Evolutionary conservation across 2,797 vertebrate species (phyloP).

Genomic region (Phoeniculus purpureus): DNA sequence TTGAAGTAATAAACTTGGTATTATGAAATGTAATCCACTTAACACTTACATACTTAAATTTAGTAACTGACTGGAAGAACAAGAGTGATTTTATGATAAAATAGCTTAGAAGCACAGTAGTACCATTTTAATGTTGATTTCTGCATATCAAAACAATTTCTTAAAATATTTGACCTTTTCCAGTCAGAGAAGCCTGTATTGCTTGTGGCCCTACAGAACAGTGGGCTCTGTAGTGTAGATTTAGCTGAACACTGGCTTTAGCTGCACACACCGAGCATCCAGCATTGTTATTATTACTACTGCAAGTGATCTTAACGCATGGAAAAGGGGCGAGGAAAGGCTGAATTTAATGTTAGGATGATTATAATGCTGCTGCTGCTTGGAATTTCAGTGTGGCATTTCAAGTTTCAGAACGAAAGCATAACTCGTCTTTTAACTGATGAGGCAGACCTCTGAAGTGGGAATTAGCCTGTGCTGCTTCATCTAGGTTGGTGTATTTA

Average conservation of each 20-base stretch:
- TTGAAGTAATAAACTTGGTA: constrained; percentile 9
- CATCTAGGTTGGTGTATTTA: background rate
- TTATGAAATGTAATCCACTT: constrained; percentile 5
- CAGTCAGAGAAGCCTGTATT: background rate
- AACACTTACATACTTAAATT: background rate
- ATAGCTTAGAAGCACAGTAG: background rate
- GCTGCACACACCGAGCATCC: background rate
- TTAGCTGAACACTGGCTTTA: background rate
- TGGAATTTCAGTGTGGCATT: background rate
- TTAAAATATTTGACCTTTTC: background rate
- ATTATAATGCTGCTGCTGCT: constrained; percentile 33
- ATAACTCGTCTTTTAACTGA: constrained; percentile 37
- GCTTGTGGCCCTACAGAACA: background rate
- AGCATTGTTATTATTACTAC: constrained; percentile 9
- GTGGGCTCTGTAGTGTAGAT: background rate
- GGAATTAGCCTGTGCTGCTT: constrained; percentile 34
- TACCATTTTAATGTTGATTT: background rate
- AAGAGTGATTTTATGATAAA: background rate
- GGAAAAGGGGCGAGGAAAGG: constrained; percentile 4
- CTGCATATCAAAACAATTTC: background rate
- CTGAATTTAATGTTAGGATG: constrained; percentile 23
- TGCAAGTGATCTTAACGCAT: constrained; percentile 50
- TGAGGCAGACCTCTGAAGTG: constrained; percentile 47
- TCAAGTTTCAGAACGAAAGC: constrained; percentile 44
- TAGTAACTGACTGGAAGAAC: background rate